Conservation (phyloP, 2,113 vertebrate species). For the Sapayoa aenigma region DNA sequence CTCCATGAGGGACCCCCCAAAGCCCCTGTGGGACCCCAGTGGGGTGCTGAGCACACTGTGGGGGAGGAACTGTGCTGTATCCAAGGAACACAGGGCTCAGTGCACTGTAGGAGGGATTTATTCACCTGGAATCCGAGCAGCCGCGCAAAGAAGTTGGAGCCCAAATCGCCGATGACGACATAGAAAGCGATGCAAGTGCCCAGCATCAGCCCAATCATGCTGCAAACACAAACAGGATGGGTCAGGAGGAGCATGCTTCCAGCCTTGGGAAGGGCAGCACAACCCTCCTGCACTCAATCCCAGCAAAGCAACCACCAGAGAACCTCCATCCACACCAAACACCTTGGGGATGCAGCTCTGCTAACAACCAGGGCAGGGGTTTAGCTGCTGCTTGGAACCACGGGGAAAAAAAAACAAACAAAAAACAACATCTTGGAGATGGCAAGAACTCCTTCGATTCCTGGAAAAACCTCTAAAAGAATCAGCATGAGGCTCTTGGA, state of each 20-base stretch:
- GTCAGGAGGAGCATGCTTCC: background rate
- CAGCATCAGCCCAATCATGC: constrained; percentile 98
- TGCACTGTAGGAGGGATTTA: background rate
- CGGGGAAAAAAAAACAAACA: fast-evolving
- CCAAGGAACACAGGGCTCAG: background rate
- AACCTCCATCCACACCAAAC: background rate
- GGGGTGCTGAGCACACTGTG: background rate
- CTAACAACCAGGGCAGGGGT: fast-evolving
- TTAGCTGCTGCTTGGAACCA: background rate
- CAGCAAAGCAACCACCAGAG: background rate
- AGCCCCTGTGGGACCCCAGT: background rate
- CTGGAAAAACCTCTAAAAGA: background rate
- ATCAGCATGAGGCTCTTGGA: background rate
- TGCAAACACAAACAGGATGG: background rate
- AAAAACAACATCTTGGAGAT: background rate
- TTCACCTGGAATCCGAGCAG: constrained; percentile 89
- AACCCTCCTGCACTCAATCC: background rate
- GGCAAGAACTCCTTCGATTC: background rate
- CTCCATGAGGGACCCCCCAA: fast-evolving
- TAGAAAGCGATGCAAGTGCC: constrained; percentile 98
- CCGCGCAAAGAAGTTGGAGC: constrained; percentile 92
- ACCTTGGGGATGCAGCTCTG: background rate
- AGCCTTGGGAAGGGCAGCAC: background rate
- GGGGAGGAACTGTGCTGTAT: background rate
- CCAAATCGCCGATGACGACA: constrained; percentile 95